Percentiles rank a stretch among this genome's conserved stretches.
These are phyloP conservation scores for Myiothlypis chrysogaster DNA, from an alignment of 2,797 vertebrate genomes.

Conservation along the genomic window DNA sequence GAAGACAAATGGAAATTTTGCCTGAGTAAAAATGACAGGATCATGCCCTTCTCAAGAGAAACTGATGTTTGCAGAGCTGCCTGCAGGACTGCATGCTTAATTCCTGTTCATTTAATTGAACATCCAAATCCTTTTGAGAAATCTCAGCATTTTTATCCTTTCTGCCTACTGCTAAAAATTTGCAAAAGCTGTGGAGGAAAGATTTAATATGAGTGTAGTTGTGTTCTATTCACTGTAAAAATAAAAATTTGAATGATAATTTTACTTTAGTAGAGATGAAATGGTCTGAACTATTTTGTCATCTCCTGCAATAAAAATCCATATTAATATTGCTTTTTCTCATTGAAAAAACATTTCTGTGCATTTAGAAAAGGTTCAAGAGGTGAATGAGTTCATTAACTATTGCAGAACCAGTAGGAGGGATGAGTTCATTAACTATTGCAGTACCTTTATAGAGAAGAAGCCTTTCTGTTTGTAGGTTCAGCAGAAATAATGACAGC, in stretches of 20 bases:
- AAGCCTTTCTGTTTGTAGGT: background rate
- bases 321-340: background rate
- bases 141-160: background rate
- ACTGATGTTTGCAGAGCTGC: slow-evolving; percentile 43
- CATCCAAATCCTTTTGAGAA: background rate
- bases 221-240: slow-evolving; percentile 5
- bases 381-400: slow-evolving; percentile 7
- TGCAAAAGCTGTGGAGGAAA: background rate
- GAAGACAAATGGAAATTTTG: slow-evolving; percentile 55
- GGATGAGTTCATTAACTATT: slow-evolving; percentile 3
- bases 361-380: background rate
- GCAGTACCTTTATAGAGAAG: background rate
- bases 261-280: background rate
- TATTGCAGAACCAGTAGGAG: background rate
- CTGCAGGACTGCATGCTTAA: slow-evolving; percentile 18
- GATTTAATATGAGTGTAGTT: background rate
- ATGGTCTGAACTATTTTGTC: background rate
- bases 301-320: background rate
- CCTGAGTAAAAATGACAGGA: background rate
- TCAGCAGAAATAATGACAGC: background rate
- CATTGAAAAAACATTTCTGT: background rate
- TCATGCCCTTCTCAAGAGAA: slow-evolving; percentile 32
- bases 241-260: background rate
- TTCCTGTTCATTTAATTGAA: slow-evolving; percentile 35
- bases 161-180: background rate